Evolutionary conservation across 92 coral and sea anemone species (phyloP).

Genomic region (Umimayanthus kanabou): DNA sequence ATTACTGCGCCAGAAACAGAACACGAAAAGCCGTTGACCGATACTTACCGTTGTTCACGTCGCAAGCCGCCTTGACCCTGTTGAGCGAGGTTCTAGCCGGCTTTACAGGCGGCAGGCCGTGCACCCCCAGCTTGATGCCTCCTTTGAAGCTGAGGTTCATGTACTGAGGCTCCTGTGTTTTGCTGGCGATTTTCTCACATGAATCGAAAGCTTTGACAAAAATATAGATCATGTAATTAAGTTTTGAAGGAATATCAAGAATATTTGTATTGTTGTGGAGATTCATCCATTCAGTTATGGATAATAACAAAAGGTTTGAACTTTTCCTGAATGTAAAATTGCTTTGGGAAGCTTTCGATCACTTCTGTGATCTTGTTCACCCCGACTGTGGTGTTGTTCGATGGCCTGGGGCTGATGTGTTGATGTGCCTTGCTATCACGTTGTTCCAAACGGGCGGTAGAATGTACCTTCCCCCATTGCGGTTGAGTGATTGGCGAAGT

Average conservation of each 20-base stretch:
- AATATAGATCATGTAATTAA: not conserved
- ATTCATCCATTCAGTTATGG: too few relatives aligned
- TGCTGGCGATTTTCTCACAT: not conserved
- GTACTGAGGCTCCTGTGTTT: slow-evolving; percentile 27
- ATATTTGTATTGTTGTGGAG: too few relatives aligned
- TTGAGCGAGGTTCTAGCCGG: slow-evolving; percentile 22
- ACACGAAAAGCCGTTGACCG: not conserved
- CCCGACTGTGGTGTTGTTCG: too few relatives aligned
- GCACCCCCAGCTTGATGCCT: slow-evolving; percentile 26
- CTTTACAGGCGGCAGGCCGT: slow-evolving; percentile 20
- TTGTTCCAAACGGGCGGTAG: too few relatives aligned
- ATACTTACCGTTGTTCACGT: slow-evolving; percentile 33
- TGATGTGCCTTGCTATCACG: too few relatives aligned
- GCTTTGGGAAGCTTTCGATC: too few relatives aligned
- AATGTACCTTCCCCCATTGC: too few relatives aligned
- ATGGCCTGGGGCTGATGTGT: too few relatives aligned
- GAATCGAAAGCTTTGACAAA: not conserved
- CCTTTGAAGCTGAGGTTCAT: slow-evolving; percentile 25
- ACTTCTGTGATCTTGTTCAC: too few relatives aligned
- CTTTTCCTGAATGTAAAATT: too few relatives aligned
- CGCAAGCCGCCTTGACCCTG: slow-evolving; percentile 6
- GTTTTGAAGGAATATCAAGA: not conserved
- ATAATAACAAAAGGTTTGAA: too few relatives aligned
- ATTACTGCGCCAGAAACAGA: not conserved
- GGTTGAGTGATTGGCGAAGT: too few relatives aligned